Conservation (phyloP, 2,797 vertebrate genomes). For the Chrosomus eos region DNA sequence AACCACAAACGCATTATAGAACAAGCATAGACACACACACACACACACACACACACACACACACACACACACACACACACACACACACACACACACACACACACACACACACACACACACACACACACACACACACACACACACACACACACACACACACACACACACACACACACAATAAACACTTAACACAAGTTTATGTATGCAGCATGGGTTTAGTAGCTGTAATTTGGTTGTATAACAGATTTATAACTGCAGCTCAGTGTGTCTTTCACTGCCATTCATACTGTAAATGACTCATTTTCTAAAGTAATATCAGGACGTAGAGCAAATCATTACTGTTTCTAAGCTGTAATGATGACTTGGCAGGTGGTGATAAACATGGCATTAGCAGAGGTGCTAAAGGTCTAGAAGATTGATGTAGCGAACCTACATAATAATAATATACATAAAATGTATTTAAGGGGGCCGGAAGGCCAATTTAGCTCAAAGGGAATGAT, state of each 20-base stretch:
- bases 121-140: too few species aligned
- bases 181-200: background rate
- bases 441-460: too few species aligned
- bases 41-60: too few species aligned
- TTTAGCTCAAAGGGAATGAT: too few species aligned
- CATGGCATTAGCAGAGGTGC: background rate
- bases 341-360: background rate
- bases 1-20: constrained; percentile 20
- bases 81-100: too few species aligned
- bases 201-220: background rate
- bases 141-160: too few species aligned
- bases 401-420: background rate
- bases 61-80: too few species aligned
- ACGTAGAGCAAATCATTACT: constrained; percentile 9
- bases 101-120: too few species aligned
- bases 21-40: background rate
- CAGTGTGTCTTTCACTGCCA: background rate
- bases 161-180: too few species aligned
- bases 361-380: constrained; percentile 10
- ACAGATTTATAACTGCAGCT: background rate
- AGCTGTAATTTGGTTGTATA: background rate
- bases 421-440: too few species aligned
- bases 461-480: too few species aligned
- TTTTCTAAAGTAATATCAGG: background rate
- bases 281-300: background rate